phyloP scores from a whole-genome alignment of 2,113 vertebrate species.

The Lamprotornis superbus region DNA sequence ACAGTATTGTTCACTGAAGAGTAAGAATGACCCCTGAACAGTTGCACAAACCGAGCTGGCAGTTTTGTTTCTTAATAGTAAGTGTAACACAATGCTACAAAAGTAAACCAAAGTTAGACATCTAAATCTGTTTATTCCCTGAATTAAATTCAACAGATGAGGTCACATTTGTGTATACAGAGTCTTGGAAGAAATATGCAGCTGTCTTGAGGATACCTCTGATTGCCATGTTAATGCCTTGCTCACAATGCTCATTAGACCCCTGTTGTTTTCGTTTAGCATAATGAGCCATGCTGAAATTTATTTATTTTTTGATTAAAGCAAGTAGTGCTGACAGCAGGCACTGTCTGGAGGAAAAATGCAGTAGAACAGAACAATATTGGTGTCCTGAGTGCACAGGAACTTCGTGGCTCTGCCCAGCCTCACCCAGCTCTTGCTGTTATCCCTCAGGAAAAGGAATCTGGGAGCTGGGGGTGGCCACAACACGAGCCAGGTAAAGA shows the following conservation, averaged over 20 bases:
- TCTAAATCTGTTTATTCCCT: neutral
- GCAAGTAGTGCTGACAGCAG: neutral
- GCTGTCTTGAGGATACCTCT: neutral
- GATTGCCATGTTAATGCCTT: conserved; percentile 6
- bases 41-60: neutral
- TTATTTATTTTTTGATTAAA: conserved; percentile 45
- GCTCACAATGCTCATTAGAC: conserved; percentile 47
- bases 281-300: conserved; percentile 32
- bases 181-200: neutral
- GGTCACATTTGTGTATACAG: neutral
- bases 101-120: neutral
- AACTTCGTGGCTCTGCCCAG: neutral
- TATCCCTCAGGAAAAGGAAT: neutral
- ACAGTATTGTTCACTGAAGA: neutral
- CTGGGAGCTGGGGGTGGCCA: neutral
- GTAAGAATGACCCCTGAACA: neutral
- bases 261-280: conserved; percentile 45
- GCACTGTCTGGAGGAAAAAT: neutral
- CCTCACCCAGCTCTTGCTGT: neutral
- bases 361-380: neutral
- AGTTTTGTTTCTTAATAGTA: neutral
- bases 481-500: neutral
- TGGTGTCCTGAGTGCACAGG: neutral
- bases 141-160: neutral
- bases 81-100: neutral